Evolutionary conservation across 2,888 invertebrate species (phyloP).

Genomic region (Pristionchus exspectatus): DNA sequence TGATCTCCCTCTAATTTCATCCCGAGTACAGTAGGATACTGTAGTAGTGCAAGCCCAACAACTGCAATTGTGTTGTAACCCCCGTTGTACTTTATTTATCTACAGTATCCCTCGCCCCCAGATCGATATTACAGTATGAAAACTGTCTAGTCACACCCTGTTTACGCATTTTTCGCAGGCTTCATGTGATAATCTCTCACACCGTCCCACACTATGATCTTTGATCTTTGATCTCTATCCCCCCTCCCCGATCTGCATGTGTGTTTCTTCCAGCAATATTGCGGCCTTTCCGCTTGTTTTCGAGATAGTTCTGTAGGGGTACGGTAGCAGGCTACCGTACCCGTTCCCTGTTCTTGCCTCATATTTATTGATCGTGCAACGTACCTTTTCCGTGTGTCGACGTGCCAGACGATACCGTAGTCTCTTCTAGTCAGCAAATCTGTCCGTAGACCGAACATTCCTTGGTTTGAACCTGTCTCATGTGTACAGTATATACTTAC

Average conservation of each 20-base stretch:
- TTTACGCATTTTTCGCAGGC: not conserved
- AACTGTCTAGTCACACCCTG: conserved; percentile 4
- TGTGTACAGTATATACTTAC: conserved; percentile 26
- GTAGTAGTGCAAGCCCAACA: not conserved
- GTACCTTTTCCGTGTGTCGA: not conserved
- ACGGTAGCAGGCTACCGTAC: conserved; percentile 26
- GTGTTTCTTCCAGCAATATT: not conserved
- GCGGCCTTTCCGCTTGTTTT: conserved; percentile 24
- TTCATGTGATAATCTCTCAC: conserved; percentile 42
- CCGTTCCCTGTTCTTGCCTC: not conserved
- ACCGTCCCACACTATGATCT: not conserved
- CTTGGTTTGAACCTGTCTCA: conserved; percentile 28
- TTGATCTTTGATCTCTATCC: not conserved
- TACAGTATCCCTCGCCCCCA: not conserved
- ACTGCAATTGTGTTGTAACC: conserved; percentile 7
- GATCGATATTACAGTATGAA: not conserved
- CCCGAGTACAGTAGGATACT: conserved; percentile 20
- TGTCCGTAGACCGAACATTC: conserved; percentile 26
- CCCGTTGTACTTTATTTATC: conserved; percentile 42
- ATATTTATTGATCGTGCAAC: conserved; percentile 39
- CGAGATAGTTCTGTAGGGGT: conserved; percentile 16
- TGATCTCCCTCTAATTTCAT: not conserved
- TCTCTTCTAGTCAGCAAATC: conserved; percentile 25
- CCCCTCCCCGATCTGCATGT: conserved; percentile 3
- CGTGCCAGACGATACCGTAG: conserved; percentile 30